phyloP scores from a whole-genome alignment of 2,797 vertebrate genomes.

The Acanthiza pusilla region DNA sequence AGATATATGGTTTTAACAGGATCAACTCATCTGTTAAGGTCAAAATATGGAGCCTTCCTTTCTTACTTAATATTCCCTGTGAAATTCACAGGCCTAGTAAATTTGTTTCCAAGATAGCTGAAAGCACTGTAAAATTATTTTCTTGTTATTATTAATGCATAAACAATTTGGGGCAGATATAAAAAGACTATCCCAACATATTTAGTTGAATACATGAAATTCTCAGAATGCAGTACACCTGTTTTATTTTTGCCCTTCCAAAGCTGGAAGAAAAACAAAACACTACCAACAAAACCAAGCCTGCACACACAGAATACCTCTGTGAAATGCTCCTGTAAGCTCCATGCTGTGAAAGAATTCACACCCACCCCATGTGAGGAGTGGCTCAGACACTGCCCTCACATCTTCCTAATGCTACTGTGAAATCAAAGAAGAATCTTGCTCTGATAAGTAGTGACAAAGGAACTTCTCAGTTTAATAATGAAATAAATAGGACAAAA shows the following conservation, averaged over 20 bases:
- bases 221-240: neutral
- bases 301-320: neutral
- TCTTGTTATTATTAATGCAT: neutral
- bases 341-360: neutral
- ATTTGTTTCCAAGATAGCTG: neutral
- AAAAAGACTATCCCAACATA: neutral
- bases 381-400: neutral
- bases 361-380: neutral
- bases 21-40: neutral
- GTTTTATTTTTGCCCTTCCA: neutral
- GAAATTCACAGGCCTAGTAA: neutral
- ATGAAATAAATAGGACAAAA: conserved; percentile 69
- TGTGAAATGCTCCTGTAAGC: neutral
- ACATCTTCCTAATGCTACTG: neutral
- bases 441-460: conserved; percentile 27
- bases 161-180: neutral
- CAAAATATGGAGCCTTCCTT: neutral
- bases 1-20: neutral
- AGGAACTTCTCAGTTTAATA: conserved; percentile 52
- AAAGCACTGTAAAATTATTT: neutral
- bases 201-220: neutral
- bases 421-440: conserved; percentile 21
- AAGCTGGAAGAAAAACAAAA: neutral
- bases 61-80: neutral
- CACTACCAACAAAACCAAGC: neutral